Conservation (phyloP, 2,113 vertebrate genomes). For the Scalopus aquaticus region DNA sequence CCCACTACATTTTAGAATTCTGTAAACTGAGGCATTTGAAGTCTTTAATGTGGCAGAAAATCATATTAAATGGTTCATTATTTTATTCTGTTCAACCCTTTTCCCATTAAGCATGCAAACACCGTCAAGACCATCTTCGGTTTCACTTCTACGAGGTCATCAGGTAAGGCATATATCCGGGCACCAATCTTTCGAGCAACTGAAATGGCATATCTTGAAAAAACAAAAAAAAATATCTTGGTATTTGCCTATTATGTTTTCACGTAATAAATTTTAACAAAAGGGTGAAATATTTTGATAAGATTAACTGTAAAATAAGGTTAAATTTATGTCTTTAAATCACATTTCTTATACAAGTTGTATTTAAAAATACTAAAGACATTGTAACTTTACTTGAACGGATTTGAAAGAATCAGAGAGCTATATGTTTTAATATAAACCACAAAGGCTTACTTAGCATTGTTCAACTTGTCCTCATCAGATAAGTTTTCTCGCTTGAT, state of each 20-base stretch:
- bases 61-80: conserved; percentile 68
- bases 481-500: conserved; percentile 88
- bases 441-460: conserved; percentile 90
- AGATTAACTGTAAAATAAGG: conserved; percentile 39
- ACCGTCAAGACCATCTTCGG: conserved; percentile 99
- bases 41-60: conserved; percentile 82
- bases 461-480: conserved; percentile 88
- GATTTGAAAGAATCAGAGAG: not conserved
- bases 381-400: not conserved
- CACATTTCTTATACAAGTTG: not conserved
- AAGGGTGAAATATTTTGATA: not conserved
- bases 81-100: conserved; percentile 91
- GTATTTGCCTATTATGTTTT: not conserved
- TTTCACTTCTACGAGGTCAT: conserved; percentile 95
- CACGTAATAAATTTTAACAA: conserved; percentile 35
- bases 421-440: not conserved
- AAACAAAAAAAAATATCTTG: conserved; percentile 62
- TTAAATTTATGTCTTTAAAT: conserved; percentile 48
- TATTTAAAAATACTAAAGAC: not conserved
- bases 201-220: conserved; percentile 95
- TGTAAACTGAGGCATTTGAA: conserved; percentile 85
- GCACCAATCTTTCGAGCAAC: conserved; percentile 97
- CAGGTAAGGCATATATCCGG: conserved; percentile 95
- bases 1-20: conserved; percentile 79
- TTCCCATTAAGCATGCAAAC: conserved; percentile 97